Evolutionary conservation across 2,888 invertebrate species (phyloP).

Genomic region (Pecten maximus): DNA sequence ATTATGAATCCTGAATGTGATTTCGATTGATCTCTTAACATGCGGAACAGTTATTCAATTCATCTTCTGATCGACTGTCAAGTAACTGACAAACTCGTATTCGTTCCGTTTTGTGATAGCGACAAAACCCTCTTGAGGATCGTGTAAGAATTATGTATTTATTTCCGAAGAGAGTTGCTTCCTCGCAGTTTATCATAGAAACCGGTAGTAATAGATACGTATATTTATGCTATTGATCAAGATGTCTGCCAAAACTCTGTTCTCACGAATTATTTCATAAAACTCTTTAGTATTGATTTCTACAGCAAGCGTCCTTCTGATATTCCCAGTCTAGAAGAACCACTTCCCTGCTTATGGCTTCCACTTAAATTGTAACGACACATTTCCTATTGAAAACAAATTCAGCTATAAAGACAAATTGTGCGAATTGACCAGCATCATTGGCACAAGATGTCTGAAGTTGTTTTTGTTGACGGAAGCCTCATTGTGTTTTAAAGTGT

Average conservation of each 20-base stretch:
- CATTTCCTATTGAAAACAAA: slow-evolving; percentile 3
- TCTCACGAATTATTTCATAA: background rate
- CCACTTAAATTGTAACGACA: background rate
- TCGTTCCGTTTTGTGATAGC: background rate
- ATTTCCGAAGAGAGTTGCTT: background rate
- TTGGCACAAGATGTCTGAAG: background rate
- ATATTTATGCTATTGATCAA: background rate
- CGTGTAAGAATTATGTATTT: background rate
- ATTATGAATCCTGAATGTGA: too few relatives aligned
- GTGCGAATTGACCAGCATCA: background rate
- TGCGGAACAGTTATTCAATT: background rate
- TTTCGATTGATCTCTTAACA: too few relatives aligned
- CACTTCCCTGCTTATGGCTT: background rate
- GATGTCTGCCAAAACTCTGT: slow-evolving; percentile 2
- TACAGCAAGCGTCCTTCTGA: background rate
- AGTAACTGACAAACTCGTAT: background rate
- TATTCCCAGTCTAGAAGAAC: background rate
- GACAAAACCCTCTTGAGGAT: background rate
- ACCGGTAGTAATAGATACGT: background rate
- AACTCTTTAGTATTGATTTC: background rate
- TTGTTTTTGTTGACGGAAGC: background rate
- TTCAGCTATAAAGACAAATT: background rate
- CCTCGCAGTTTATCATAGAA: background rate
- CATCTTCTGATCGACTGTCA: background rate
- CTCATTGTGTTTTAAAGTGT: background rate